Conservation (phyloP, 2,113 vertebrate genomes). For the Rhinichthys klamathensis region DNA sequence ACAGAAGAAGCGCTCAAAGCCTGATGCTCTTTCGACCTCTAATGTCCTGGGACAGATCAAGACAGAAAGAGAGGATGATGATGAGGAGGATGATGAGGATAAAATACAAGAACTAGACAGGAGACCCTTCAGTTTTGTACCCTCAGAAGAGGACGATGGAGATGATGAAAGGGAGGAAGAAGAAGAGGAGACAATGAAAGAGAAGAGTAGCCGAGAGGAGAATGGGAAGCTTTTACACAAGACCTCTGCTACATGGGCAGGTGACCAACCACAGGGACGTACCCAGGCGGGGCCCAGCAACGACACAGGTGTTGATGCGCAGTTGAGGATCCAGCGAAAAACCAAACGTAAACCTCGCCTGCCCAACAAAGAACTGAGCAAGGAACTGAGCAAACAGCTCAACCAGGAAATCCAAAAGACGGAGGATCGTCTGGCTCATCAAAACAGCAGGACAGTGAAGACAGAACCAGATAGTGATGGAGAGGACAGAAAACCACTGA, state of each 20-base stretch:
- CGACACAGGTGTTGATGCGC: conserved; percentile 73
- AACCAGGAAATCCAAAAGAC: conserved; percentile 87
- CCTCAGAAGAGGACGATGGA: conserved; percentile 58
- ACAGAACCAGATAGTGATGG: conserved; percentile 83
- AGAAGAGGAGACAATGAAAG: conserved; percentile 46
- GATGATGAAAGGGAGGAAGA: conserved; percentile 66
- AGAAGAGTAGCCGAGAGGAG: conserved; percentile 55
- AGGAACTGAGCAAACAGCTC: conserved; percentile 88
- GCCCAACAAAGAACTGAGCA: conserved; percentile 87
- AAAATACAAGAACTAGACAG: background rate
- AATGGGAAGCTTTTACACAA: conserved; percentile 62
- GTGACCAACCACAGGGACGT: conserved; percentile 81
- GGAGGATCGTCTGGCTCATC: conserved; percentile 84
- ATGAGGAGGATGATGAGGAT: conserved; percentile 52
- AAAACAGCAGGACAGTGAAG: conserved; percentile 86
- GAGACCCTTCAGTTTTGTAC: conserved; percentile 4
- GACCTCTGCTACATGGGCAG: conserved; percentile 78
- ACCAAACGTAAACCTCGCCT: conserved; percentile 82
- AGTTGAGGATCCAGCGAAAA: conserved; percentile 83
- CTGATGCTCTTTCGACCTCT: conserved; percentile 77
- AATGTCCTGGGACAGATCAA: conserved; percentile 87
- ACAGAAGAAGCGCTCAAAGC: conserved; percentile 85
- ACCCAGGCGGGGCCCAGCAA: conserved; percentile 86
- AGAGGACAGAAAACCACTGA: conserved; percentile 78
- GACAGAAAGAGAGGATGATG: conserved; percentile 85